Evolutionary conservation across 2,888 invertebrate species (phyloP).

Genomic region (Seira musarum): DNA sequence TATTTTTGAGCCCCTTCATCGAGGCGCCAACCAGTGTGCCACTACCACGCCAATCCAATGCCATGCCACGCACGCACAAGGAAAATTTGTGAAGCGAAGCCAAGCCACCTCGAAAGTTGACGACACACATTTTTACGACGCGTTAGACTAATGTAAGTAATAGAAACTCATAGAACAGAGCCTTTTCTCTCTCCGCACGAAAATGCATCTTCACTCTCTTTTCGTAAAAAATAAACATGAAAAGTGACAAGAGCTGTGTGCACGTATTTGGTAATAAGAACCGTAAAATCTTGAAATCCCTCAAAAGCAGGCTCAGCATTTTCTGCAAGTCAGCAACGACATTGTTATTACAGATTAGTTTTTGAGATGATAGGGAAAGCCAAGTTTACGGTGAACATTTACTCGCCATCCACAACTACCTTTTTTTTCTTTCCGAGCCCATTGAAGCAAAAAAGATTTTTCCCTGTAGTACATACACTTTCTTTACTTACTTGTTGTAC

Average conservation of each 20-base stretch:
- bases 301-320: too few species aligned
- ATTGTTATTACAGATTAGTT: too few species aligned
- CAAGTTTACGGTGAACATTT: too few species aligned
- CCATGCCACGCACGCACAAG: not conserved
- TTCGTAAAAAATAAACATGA: not conserved
- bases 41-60: slow-evolving; percentile 5
- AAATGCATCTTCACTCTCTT: slow-evolving; percentile 36
- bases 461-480: not conserved
- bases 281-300: too few species aligned
- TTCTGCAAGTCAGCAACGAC: too few species aligned
- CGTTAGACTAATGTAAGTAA: slow-evolving; percentile 18
- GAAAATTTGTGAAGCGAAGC: not conserved
- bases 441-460: too few species aligned
- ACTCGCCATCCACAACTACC: too few species aligned
- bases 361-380: too few species aligned
- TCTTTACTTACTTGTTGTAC: slow-evolving; percentile 8
- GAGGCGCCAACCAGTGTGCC: slow-evolving; percentile 11
- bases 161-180: too few species aligned
- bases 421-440: too few species aligned
- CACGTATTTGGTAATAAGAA: too few species aligned
- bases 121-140: slow-evolving; percentile 43
- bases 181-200: slow-evolving; percentile 25
- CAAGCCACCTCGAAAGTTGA: not conserved
- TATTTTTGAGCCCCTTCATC: not conserved
- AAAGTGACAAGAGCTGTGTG: not conserved